phyloP scores from a whole-genome alignment of 1,140 invertebrate genomes.

The Littorina saxatilis region DNA sequence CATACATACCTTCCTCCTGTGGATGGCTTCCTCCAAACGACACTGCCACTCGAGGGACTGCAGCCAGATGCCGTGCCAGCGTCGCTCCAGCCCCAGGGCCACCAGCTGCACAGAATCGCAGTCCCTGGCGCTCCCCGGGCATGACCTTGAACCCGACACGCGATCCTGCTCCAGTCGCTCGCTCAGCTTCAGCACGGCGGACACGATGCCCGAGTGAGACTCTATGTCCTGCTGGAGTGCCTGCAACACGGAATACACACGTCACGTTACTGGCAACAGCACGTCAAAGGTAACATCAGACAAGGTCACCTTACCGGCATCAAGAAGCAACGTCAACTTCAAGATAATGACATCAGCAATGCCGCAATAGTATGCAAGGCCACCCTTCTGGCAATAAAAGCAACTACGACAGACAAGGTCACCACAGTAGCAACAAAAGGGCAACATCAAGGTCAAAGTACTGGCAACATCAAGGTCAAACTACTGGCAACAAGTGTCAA shows the following conservation, averaged over 20 bases:
- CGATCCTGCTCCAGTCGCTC: slow-evolving; percentile 75
- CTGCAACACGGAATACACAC: slow-evolving; percentile 75
- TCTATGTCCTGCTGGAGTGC: slow-evolving; percentile 89
- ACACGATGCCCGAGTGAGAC: slow-evolving; percentile 88
- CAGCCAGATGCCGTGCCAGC: slow-evolving; percentile 92
- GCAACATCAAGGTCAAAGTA: too few relatives aligned
- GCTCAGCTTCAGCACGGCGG: slow-evolving; percentile 85
- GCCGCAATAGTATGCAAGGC: too few relatives aligned
- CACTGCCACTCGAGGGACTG: slow-evolving; percentile 93
- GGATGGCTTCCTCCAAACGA: slow-evolving; percentile 82
- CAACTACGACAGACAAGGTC: neutral
- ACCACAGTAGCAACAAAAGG: neutral
- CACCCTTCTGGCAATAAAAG: too few relatives aligned
- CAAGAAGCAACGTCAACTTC: too few relatives aligned
- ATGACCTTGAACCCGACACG: slow-evolving; percentile 52
- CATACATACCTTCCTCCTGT: slow-evolving; percentile 56
- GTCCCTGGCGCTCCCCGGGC: slow-evolving; percentile 69
- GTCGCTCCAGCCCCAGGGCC: slow-evolving; percentile 83
- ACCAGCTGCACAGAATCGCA: slow-evolving; percentile 64
- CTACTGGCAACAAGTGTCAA: too few relatives aligned
- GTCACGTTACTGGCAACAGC: neutral
- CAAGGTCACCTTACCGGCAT: too few relatives aligned
- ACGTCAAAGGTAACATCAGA: neutral
- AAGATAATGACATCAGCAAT: too few relatives aligned
- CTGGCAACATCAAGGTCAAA: too few relatives aligned